Evolutionary conservation across 2,797 vertebrate genomes (phyloP).

Genomic region (Brachymystax lenok): DNA sequence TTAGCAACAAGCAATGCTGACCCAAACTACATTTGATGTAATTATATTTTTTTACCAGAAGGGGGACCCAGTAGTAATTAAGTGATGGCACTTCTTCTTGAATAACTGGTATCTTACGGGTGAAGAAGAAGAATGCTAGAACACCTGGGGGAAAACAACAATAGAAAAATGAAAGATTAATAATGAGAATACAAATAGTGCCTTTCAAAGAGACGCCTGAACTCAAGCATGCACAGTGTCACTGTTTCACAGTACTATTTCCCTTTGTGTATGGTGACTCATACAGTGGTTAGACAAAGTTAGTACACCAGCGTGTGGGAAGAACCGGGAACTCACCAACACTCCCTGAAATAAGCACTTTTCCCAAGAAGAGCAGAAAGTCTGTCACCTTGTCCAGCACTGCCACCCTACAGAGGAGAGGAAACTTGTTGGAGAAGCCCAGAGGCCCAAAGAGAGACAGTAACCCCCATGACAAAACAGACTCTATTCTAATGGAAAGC

Average conservation of each 20-base stretch:
- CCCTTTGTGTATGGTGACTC: too few species aligned
- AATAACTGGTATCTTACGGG: slow-evolving; percentile 82
- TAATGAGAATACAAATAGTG: too few species aligned
- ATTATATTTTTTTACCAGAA: slow-evolving; percentile 82
- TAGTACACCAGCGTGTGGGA: not conserved
- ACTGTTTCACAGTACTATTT: too few species aligned
- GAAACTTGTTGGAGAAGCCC: not conserved
- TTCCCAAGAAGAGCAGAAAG: slow-evolving; percentile 92
- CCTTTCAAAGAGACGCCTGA: too few species aligned
- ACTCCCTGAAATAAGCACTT: slow-evolving; percentile 89
- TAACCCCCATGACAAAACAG: not conserved
- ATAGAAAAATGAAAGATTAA: not conserved
- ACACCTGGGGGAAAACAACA: slow-evolving; percentile 72
- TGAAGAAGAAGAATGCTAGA: slow-evolving; percentile 93
- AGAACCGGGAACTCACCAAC: slow-evolving; percentile 82
- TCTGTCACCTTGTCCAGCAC: slow-evolving; percentile 94
- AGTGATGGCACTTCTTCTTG: slow-evolving; percentile 83
- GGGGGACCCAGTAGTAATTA: slow-evolving; percentile 94
- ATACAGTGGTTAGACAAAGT: too few species aligned
- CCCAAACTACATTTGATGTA: not conserved
- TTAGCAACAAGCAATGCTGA: not conserved
- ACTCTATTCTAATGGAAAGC: not conserved
- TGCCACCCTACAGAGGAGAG: slow-evolving; percentile 78
- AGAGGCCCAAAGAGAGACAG: slow-evolving; percentile 13
- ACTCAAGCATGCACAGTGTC: too few species aligned